A percentile compares a stretch with the other conserved stretches of the same genome.
Conservation (phyloP, 2,797 vertebrate species). For the Allobates femoralis region DNA sequence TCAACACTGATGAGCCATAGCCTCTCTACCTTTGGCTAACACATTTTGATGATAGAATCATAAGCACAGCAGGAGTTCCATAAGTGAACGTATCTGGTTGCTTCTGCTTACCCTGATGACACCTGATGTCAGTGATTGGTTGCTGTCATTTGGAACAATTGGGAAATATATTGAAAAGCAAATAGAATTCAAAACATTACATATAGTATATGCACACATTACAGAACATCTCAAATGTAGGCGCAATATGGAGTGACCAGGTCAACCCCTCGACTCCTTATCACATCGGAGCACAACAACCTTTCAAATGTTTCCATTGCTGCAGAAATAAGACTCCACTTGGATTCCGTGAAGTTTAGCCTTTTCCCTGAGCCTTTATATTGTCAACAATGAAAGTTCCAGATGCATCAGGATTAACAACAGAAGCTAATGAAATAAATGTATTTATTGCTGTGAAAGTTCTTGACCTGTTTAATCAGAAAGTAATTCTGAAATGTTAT, state of each 20-base stretch:
- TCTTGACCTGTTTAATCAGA: background rate
- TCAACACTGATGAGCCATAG: slow-evolving; percentile 61
- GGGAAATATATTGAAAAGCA: slow-evolving; percentile 54
- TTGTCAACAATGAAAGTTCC: background rate
- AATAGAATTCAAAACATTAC: slow-evolving; percentile 56
- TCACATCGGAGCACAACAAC: background rate
- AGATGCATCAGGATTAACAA: background rate
- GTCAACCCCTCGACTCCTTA: background rate
- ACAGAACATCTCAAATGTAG: slow-evolving; percentile 15
- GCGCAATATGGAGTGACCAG: slow-evolving; percentile 27
- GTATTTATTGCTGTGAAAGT: background rate
- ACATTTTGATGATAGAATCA: slow-evolving; percentile 63
- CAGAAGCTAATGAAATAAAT: slow-evolving; percentile 8
- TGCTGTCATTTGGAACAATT: slow-evolving; percentile 55
- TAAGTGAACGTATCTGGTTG: slow-evolving; percentile 56
- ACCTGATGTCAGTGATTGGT: slow-evolving; percentile 61
- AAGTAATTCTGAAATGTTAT: background rate
- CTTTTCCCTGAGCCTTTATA: background rate
- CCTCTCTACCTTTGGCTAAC: slow-evolving; percentile 63
- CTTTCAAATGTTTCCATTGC: background rate
- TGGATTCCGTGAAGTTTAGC: background rate
- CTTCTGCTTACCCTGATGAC: slow-evolving; percentile 58
- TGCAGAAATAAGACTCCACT: background rate
- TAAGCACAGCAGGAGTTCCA: slow-evolving; percentile 53
- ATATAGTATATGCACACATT: slow-evolving; percentile 45